Percentiles rank a stretch among this genome's conserved stretches.
Conservation (phyloP, 2,797 vertebrate species). For the Chloroceryle inda region DNA sequence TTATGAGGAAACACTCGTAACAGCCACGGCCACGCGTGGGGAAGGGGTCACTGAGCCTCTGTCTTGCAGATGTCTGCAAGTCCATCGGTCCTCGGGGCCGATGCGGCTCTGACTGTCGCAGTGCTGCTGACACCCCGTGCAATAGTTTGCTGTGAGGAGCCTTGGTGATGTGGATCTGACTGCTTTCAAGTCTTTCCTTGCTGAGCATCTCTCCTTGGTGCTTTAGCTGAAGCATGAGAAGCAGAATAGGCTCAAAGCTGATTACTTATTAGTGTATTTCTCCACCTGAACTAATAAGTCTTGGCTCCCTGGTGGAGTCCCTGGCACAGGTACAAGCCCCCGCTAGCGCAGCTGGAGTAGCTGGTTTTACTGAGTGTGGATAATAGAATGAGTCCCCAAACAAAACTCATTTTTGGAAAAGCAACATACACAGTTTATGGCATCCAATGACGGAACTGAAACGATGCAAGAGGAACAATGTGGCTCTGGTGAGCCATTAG, state of each 20-base stretch:
- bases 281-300: neutral
- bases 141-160: neutral
- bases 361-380: neutral
- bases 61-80: neutral
- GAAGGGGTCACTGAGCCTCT: neutral
- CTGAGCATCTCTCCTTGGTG: neutral
- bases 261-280: neutral
- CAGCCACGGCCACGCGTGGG: neutral
- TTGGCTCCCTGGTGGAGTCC: neutral
- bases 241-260: neutral
- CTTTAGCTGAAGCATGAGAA: neutral
- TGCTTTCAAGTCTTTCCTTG: neutral
- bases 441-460: neutral
- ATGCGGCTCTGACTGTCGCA: neutral
- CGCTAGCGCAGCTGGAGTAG: neutral
- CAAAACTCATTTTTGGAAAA: slow-evolving; percentile 1
- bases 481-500: slow-evolving; percentile 48
- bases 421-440: neutral
- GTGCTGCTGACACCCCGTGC: neutral
- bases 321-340: neutral
- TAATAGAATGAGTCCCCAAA: slow-evolving; percentile 7
- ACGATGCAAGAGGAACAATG: neutral
- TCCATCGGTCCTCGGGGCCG: fast-evolving
- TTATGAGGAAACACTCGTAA: neutral
- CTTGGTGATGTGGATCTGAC: neutral